Percentiles rank a stretch among this genome's conserved stretches.
Evolutionary conservation across 2,888 invertebrate species (phyloP).

Genomic region (Chloroclystis v-ata): DNA sequence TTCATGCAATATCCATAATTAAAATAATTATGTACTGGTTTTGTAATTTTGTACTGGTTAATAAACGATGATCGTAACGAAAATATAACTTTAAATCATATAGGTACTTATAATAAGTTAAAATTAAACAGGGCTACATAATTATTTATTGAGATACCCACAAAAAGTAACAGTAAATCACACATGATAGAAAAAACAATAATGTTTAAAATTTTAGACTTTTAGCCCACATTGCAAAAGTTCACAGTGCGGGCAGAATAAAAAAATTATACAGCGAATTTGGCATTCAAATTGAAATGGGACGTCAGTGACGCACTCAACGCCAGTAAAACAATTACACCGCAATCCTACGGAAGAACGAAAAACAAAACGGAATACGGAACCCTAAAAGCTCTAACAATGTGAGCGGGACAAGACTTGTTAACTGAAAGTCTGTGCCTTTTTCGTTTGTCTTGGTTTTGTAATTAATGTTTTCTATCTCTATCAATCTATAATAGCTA

Average conservation of each 20-base stretch:
- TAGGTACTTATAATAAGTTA: no score
- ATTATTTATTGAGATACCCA: no score
- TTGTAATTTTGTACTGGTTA: no score
- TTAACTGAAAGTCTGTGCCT: conserved; percentile 1
- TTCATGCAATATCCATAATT: no score
- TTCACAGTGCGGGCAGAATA: conserved; percentile 18
- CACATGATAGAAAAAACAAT: no score
- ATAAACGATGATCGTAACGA: no score
- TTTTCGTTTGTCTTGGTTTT: not conserved
- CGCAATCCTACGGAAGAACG: conserved; percentile 40
- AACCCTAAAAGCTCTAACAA: conserved; percentile 9
- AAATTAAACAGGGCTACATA: no score
- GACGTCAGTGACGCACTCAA: conserved; percentile 36
- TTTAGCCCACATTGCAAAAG: not conserved
- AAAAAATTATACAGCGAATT: conserved; percentile 42
- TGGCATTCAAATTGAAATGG: conserved; percentile 48
- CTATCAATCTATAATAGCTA: no score
- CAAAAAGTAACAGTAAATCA: no score
- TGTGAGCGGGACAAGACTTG: conserved; percentile 15
- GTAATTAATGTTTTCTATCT: not conserved
- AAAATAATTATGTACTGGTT: no score
- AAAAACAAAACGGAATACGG: conserved; percentile 10
- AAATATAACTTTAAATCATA: no score
- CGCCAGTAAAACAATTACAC: conserved; percentile 51
- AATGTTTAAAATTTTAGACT: no score